Evolutionary conservation across 2,888 invertebrate species (phyloP), one percentile per base, ranked within the genome.

Genomic region (Punctoribates punctum): DNA sequence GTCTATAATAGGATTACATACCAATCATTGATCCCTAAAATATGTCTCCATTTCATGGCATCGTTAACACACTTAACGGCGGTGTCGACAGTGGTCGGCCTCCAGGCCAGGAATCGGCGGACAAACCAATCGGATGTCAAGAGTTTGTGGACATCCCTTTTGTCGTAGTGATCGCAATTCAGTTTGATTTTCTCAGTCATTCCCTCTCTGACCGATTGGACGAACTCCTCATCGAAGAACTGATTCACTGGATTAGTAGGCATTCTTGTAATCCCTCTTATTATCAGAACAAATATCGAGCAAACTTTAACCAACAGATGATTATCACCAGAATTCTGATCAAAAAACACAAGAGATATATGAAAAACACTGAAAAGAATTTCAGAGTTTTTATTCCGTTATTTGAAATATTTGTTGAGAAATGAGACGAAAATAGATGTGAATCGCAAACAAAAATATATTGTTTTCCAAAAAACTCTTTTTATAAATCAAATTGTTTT

Each of bases 51-150:
- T n/a, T 60, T 34, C 75, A 75, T 72, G 38, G 60, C 73, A 15
- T 75, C 72, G 38, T 8, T 42, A 13, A 75, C 38, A 20, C 25
- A 17, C 23, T 75, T 75, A 29, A 72, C 72, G 25, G 75, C 75
- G 1, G 27, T 38, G 25, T 72, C 57, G 23, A 75, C 23, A 57
- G 46, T 75, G 51, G 75, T 75, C 15, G 75, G 75, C 38, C 23
- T 38, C 75, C 75, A 75, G 25, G 60, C 42, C 25, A 75, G 42
- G 34, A 75, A 75, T 57, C 75, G 75, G n/a, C 75, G 72, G 17
- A 75, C 54, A 38, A 75, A 75, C 75, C 75, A 75, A 62, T 75
- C 60, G 38, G 51, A 72, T n/a, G 48, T 42, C 51, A 72, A 54
- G 6, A 75, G 27, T 29, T 42, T 48, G 25, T 75, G 72, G 13